Evolutionary conservation across 2,888 invertebrate species (phyloP).

Genomic region (Lasioglossum villosulum): DNA sequence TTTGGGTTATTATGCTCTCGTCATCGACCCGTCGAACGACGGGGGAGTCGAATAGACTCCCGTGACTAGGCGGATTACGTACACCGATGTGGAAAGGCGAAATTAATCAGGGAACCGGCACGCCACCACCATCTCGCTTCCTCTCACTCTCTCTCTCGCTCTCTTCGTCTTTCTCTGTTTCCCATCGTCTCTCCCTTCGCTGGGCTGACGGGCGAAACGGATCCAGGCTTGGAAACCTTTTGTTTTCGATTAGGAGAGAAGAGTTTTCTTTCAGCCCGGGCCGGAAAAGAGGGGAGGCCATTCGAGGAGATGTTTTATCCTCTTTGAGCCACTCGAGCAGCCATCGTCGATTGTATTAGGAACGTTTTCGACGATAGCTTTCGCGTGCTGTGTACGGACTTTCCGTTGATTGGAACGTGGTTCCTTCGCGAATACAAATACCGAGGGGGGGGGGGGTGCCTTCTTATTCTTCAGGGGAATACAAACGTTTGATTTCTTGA

Average conservation of each 20-base stretch:
- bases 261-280: constrained; percentile 39
- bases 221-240: constrained; percentile 54
- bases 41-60: constrained; percentile 67
- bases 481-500: not conserved
- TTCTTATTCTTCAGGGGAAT: constrained; percentile 7
- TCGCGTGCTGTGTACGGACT: constrained; percentile 23
- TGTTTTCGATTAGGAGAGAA: constrained; percentile 58
- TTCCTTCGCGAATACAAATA: constrained; percentile 4
- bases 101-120: constrained; percentile 68
- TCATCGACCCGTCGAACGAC: constrained; percentile 66
- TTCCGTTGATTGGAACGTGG: constrained; percentile 12
- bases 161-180: not conserved
- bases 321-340: constrained; percentile 27
- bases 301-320: constrained; percentile 48
- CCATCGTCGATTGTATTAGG: constrained; percentile 41
- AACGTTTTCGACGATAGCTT: constrained; percentile 35
- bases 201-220: constrained; percentile 38
- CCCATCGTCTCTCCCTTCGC: not conserved
- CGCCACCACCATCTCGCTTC: constrained; percentile 8
- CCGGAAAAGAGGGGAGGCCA: constrained; percentile 21
- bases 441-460: not conserved
- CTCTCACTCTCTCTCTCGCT: not conserved
- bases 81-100: constrained; percentile 67
- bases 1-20: constrained; percentile 71
- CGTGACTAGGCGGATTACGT: constrained; percentile 73